Base-by-base conservation (phyloP, 1,140 invertebrate species). In the Campoletis sonorensis region DNA sequence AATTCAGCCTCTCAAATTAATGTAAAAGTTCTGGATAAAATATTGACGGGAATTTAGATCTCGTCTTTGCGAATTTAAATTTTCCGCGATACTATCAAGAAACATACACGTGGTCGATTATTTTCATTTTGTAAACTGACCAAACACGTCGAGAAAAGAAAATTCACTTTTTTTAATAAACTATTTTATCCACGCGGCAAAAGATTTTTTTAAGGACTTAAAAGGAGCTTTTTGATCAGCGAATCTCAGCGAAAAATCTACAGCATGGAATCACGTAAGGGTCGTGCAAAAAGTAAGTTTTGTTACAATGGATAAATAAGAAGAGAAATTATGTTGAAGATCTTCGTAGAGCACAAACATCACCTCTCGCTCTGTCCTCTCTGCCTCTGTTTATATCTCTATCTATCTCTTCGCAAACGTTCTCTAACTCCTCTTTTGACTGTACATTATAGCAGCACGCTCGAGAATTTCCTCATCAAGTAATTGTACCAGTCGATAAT, bases 261-360 rank as follows among this genome's bases (percentile, higher is more conserved):
- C 64, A 71, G 26, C 13, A 85, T 82, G 80, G 83, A 85, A 79
- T 75, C 84, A 79, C 80, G 81, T 61, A 83, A 91, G 86, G 89
- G 87, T 71, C 89, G 87, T 27, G 91, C 91, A 70, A 92, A 91
- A 88, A 89, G 91, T 91, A 87, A 91, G 91, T 91, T 58, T 75
- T 49, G 49, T 81, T 79, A 72, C 77, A 21, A 45, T 67, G 40
- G 80, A 54, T 51, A 79, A 45, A 4, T 67, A 68, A 71, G 51
- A 70, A 73, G 23, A 15, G 61, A 77, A 45, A 45, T 45, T 45
- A 13, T 45, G 80, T 23, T 21, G 33, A 75, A 64, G 67, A 73
- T 73, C 54, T 75, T 54, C 18, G 45, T 79, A 64, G 68, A 26
- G 37, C 73, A 72, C 71, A 81, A 26, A 80, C n/a, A 26, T 70